A percentile compares a stretch with the other conserved stretches of the same genome.
Conservation (phyloP, 1,140 invertebrate species). For the Meloidogyne floridensis region DNA sequence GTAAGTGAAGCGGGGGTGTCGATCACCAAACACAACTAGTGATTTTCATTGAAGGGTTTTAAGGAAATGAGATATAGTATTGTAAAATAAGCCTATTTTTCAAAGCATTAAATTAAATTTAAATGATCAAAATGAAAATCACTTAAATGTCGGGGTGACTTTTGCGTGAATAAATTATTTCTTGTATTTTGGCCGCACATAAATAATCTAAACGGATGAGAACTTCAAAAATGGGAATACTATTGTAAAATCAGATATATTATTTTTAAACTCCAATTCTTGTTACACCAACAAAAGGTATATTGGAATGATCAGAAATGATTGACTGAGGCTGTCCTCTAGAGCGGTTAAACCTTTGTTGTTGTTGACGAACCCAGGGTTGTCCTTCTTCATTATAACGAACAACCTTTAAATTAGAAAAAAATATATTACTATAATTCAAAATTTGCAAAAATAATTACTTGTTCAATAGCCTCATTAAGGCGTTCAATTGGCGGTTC, state of each 20-base stretch:
- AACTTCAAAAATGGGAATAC: slow-evolving; percentile 5
- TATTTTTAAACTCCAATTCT: slow-evolving; percentile 23
- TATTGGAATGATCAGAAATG: slow-evolving; percentile 26
- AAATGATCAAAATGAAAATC: too few species aligned
- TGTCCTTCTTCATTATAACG: slow-evolving; percentile 59
- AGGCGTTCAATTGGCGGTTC: slow-evolving; percentile 53
- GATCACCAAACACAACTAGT: too few species aligned
- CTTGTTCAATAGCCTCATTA: slow-evolving; percentile 58
- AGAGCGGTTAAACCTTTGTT: background rate
- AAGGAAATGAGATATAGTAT: too few species aligned
- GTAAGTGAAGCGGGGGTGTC: too few species aligned
- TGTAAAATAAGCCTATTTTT: too few species aligned
- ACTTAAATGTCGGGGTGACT: too few species aligned
- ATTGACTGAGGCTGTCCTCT: slow-evolving; percentile 23
- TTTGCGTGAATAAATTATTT: too few species aligned
- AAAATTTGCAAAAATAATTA: background rate
- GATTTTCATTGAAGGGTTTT: too few species aligned
- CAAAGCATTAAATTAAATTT: too few species aligned
- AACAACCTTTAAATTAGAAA: slow-evolving; percentile 10
- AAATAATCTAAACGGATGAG: background rate
- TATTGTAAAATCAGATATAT: background rate
- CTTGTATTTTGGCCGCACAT: too few species aligned
- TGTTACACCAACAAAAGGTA: slow-evolving; percentile 29
- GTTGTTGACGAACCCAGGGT: slow-evolving; percentile 48
- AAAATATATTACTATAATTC: background rate